Base-by-base conservation (phyloP, 23 tunicate species). In the Ciona savignyi region DNA sequence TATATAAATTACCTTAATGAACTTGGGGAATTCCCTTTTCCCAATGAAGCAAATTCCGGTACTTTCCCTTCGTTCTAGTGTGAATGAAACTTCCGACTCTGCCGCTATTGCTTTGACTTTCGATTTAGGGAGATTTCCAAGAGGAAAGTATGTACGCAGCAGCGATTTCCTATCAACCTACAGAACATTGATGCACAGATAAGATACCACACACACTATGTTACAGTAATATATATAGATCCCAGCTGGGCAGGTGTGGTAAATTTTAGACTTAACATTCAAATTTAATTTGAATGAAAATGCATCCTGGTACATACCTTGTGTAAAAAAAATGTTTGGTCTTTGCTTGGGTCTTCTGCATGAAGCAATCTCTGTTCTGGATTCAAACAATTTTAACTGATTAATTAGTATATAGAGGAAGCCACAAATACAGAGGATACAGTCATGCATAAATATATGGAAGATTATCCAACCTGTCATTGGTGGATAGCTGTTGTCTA, bases 41-140 rank as follows among this genome's bases (percentile, higher is more conserved):
- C 98, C 98, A 62, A 93, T 83, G 51, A 93, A 93, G 66, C 98
- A 93, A 26, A 93, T 86, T 4, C 98, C 98, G 82, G 81, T 81
- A 75, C 98, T 93, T 63, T 93, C 98, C 77, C 78, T 93, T 33
- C 88, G 60, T 29, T 86, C 34, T 19, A 89, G 65, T 19, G 77
- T 60, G 65, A 77, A 86, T 2, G 70, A 62, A 2, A 93, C 23
- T 19, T 65, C 78, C 4, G 89, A 81, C 25, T 77, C 63, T 34
- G 4, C 23, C 15, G 93, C 98, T 29, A 93, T 86, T 35, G 63
- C 71, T 34, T 86, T 93, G 42, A 93, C 98, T 35, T 74, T 29
- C 21, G 62, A 22, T 78, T 93, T 93, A 31, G 2, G 30, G 9
- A 81, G 25, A 25, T 48, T n/a, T 21, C 86, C 90, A 32, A 93